Evolutionary conservation across 2,888 invertebrate species (phyloP).

Genomic region (Tanypteryx hageni): DNA sequence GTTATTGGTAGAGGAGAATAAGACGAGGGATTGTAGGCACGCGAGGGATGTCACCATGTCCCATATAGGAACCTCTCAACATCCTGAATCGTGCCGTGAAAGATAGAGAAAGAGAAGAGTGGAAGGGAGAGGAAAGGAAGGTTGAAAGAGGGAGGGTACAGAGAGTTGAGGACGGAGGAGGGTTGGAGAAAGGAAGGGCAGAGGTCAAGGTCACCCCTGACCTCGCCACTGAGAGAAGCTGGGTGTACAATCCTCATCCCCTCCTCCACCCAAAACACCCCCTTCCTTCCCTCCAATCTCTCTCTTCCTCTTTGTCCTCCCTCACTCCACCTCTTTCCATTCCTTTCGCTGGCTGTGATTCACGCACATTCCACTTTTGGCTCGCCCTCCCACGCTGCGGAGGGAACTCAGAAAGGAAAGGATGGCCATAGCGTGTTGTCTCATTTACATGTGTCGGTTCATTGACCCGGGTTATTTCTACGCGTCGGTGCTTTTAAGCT

Average conservation of each 20-base stretch:
- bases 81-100: neutral
- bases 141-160: neutral
- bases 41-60: neutral
- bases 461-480: conserved; percentile 40
- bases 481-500: neutral
- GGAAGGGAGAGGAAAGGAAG: neutral
- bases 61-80: neutral
- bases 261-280: neutral
- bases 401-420: neutral
- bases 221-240: conserved; percentile 34
- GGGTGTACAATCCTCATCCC: neutral
- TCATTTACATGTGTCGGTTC: conserved; percentile 48
- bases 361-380: conserved; percentile 47
- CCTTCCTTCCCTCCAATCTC: neutral
- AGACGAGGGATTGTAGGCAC: neutral
- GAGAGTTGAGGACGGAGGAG: neutral
- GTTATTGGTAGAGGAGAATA: no score
- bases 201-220: conserved; percentile 57
- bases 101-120: neutral
- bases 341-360: conserved; percentile 20
- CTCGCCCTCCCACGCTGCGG: neutral
- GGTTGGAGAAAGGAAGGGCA: neutral
- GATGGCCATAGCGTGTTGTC: neutral
- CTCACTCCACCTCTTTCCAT: neutral
- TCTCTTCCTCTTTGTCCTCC: neutral